Evolutionary conservation across 2,113 vertebrate genomes (phyloP).

Genomic region (Craseonycteris thonglongyai): DNA sequence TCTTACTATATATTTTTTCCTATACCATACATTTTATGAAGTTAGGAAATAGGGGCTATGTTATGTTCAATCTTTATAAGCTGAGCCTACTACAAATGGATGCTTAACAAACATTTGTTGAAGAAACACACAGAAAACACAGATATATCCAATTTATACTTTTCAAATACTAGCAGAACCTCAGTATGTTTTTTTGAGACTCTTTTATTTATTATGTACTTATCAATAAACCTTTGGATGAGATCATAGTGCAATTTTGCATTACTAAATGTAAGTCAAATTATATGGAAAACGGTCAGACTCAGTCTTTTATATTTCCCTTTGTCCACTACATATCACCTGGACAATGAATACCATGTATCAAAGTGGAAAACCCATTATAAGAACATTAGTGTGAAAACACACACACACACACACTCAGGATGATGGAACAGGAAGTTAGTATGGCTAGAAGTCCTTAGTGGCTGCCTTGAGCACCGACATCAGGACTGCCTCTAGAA

Average conservation of each 20-base stretch:
- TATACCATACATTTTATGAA: neutral
- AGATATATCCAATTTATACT: neutral
- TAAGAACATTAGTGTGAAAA: neutral
- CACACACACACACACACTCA: rapidly evolving
- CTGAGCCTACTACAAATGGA: neutral
- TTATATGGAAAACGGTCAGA: neutral
- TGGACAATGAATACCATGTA: neutral
- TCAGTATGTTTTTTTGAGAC: neutral
- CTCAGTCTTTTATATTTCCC: neutral
- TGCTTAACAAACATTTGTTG: neutral
- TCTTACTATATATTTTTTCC: neutral
- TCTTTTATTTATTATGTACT: neutral
- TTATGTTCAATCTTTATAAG: neutral
- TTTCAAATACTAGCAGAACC: neutral
- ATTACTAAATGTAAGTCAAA: neutral
- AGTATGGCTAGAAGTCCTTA: neutral
- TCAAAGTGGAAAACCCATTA: neutral
- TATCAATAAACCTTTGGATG: neutral
- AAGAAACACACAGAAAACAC: neutral
- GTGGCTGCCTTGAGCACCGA: neutral
- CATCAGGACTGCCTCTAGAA: neutral
- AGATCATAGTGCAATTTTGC: neutral
- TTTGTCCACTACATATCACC: neutral
- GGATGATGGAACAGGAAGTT: neutral
- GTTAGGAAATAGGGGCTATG: neutral